Percentiles rank a stretch among this genome's conserved stretches.
These are phyloP conservation scores for Marisa cornuarietis DNA, from an alignment of 1,140 invertebrate species.

Conservation along the genomic window DNA sequence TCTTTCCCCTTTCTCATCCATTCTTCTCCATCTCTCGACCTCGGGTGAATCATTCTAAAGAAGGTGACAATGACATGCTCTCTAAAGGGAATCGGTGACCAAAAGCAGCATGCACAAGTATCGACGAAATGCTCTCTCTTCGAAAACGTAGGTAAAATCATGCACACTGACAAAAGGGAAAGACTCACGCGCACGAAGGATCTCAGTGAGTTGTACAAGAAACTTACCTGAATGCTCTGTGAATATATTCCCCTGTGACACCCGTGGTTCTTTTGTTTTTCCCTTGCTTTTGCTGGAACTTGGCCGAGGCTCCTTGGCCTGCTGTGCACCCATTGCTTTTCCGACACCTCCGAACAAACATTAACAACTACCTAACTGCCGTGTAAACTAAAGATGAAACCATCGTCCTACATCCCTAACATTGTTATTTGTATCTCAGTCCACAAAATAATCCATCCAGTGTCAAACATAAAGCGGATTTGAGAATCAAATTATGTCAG, in stretches of 20 bases:
- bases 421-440: constrained; percentile 4
- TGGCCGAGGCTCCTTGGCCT: constrained; percentile 38
- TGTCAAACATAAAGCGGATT: constrained; percentile 2
- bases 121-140: no score
- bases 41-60: no score
- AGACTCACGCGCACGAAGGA: no score
- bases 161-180: no score
- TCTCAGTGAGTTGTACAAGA: background rate
- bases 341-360: constrained; percentile 11
- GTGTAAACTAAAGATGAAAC: constrained; percentile 10
- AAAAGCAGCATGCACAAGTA: no score
- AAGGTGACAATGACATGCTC: no score
- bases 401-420: constrained; percentile 33
- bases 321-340: constrained; percentile 43
- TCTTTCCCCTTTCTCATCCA: no score
- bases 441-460: constrained; percentile 14
- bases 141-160: no score
- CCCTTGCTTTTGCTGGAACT: constrained; percentile 39
- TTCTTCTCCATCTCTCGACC: no score
- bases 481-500: constrained; percentile 20
- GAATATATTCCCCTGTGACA: constrained; percentile 21
- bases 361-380: constrained; percentile 23
- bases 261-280: constrained; percentile 43
- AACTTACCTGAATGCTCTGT: constrained; percentile 36
- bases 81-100: no score